Conservation (phyloP, 2,113 vertebrate species). For the crab-eating macaque (Macaca fascicularis) region DNA sequence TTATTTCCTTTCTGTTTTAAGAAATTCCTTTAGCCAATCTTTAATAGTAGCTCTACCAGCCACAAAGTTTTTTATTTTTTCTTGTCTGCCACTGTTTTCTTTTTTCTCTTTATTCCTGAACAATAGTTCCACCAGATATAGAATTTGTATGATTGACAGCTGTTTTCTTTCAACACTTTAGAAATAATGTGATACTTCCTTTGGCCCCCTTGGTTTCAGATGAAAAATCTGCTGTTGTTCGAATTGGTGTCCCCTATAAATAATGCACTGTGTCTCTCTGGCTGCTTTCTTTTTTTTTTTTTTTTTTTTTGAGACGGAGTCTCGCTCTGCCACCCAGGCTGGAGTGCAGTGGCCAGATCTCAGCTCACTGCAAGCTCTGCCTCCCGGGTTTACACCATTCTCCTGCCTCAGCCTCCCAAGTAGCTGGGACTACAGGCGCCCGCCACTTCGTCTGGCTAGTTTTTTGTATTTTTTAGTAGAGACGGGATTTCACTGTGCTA, state of each 20-base stretch:
- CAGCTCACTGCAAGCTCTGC: too few species aligned
- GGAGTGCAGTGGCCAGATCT: too few species aligned
- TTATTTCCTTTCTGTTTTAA: neutral
- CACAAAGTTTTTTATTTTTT: neutral
- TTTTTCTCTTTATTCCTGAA: neutral
- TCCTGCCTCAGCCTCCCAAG: too few species aligned
- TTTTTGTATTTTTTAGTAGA: too few species aligned
- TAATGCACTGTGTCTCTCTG: neutral
- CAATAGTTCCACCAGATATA: neutral
- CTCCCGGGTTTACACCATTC: accelerated
- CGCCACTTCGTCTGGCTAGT: too few species aligned
- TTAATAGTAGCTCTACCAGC: neutral
- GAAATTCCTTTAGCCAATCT: neutral
- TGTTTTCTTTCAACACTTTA: neutral
- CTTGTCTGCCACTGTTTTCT: neutral
- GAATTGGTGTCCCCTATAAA: neutral
- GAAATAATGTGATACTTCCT: neutral
- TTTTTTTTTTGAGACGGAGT: too few species aligned
- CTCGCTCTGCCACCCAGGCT: too few species aligned
- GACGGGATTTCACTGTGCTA: too few species aligned
- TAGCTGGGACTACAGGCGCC: too few species aligned
- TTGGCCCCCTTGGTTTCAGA: neutral
- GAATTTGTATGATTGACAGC: neutral
- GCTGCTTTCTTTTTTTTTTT: neutral
- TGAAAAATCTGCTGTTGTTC: neutral